Evolutionary conservation across 2,113 vertebrate genomes (phyloP).

Genomic region (Globicephala melas): DNA sequence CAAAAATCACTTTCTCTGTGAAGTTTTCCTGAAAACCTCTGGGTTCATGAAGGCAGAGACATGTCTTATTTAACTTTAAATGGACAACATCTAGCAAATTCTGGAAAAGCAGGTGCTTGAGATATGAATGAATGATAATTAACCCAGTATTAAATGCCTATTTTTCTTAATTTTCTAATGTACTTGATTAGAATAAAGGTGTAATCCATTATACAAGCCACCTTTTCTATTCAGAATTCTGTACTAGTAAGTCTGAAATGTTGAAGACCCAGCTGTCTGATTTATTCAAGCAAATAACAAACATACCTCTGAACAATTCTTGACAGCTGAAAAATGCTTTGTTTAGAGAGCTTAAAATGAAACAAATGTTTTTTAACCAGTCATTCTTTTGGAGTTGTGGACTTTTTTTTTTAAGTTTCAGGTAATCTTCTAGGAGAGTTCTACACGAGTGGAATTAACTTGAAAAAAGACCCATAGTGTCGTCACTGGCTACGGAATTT

Average conservation of each 20-base stretch:
- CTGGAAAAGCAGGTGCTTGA: not conserved
- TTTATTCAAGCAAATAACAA: not conserved
- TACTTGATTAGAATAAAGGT: not conserved
- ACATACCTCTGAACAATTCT: not conserved
- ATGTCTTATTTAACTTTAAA: not conserved
- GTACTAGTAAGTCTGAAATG: not conserved
- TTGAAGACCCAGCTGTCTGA: not conserved
- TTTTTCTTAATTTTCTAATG: slow-evolving; percentile 36
- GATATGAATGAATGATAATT: not conserved
- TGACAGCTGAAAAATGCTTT: not conserved
- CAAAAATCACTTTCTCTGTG: not conserved
- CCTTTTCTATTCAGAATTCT: not conserved
- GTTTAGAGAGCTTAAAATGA: slow-evolving; percentile 2
- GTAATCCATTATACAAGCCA: not conserved
- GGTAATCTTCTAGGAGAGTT: not conserved
- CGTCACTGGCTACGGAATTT: not conserved
- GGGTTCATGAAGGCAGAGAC: not conserved
- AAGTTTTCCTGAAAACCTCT: not conserved
- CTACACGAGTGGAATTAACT: not conserved
- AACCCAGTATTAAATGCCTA: not conserved
- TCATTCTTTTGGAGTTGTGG: not conserved
- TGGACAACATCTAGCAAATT: not conserved
- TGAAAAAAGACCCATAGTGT: not conserved
- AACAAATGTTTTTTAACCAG: not conserved
- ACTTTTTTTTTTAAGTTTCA: not conserved